phyloP scores from a whole-genome alignment of 1,140 invertebrate genomes.

The Zeugodacus cucurbitae region DNA sequence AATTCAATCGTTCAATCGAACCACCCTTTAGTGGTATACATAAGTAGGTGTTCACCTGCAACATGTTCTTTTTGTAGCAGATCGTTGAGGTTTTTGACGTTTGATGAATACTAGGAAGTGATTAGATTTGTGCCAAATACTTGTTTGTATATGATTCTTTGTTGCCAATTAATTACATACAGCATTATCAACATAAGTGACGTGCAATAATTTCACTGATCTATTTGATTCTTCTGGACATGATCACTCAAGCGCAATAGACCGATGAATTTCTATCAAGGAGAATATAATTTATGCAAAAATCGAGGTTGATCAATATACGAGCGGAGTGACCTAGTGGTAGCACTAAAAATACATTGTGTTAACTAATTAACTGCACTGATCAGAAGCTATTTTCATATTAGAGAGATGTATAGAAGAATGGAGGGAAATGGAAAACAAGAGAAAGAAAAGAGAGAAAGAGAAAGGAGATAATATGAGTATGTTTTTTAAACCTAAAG shows the following conservation, averaged over 20 bases:
- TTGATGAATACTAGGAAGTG: conserved; percentile 13
- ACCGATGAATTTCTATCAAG: not conserved
- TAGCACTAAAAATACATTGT: not conserved
- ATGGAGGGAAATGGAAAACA: too few species aligned
- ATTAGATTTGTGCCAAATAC: not conserved
- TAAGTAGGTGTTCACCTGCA: not conserved
- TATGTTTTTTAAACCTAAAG: too few species aligned
- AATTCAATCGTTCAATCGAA: too few species aligned
- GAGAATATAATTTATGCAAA: not conserved
- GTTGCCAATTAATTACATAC: not conserved
- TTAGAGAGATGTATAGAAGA: too few species aligned
- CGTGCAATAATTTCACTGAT: not conserved
- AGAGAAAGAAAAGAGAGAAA: too few species aligned
- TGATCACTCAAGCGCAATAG: not conserved
- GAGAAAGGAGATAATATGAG: too few species aligned
- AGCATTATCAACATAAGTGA: not conserved
- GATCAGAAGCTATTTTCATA: too few species aligned
- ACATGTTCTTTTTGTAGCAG: not conserved
- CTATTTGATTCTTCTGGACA: not conserved
- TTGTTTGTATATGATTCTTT: not conserved
- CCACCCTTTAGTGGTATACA: not conserved
- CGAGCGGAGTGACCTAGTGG: not conserved
- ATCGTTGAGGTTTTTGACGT: not conserved
- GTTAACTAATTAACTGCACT: too few species aligned
- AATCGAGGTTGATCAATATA: not conserved